Evolutionary conservation across 2,113 vertebrate genomes (phyloP).

Genomic region (Glaucidium brasilianum): DNA sequence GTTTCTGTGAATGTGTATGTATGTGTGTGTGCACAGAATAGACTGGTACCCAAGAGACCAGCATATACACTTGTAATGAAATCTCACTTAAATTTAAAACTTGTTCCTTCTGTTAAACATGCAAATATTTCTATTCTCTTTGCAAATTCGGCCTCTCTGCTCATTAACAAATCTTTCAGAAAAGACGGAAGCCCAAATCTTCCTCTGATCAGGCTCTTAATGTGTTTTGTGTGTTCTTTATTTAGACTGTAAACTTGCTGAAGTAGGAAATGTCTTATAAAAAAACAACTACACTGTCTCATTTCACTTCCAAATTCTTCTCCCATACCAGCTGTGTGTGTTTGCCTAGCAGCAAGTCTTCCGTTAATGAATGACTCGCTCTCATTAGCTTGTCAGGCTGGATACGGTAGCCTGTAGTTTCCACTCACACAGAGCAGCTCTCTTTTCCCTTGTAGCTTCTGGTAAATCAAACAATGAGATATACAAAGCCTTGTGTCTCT

Average conservation of each 20-base stretch:
- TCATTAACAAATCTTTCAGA: constrained; percentile 35
- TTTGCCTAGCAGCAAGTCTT: constrained; percentile 62
- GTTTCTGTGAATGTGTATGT: neutral
- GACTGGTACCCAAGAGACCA: neutral
- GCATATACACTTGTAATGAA: neutral
- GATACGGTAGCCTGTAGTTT: constrained; percentile 1
- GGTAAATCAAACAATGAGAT: constrained; percentile 38
- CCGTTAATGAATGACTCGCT: constrained; percentile 64
- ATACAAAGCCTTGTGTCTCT: constrained; percentile 20
- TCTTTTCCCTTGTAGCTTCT: constrained; percentile 30
- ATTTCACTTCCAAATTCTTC: constrained; percentile 59
- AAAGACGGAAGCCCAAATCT: constrained; percentile 9
- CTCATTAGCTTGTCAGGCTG: constrained; percentile 46
- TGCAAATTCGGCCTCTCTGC: neutral
- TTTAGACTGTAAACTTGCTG: constrained; percentile 49
- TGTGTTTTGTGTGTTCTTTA: constrained; percentile 44
- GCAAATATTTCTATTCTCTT: constrained; percentile 8
- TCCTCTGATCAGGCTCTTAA: constrained; percentile 3
- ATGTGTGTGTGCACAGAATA: neutral
- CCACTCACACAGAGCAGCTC: neutral
- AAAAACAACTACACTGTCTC: constrained; percentile 20
- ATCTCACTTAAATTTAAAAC: constrained; percentile 14
- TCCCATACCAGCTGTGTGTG: constrained; percentile 49
- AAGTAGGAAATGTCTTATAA: constrained; percentile 47
- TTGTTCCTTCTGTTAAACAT: constrained; percentile 27